Base-by-base conservation (phyloP, 2,113 vertebrate species). In the Dipodomys ordii region DNA sequence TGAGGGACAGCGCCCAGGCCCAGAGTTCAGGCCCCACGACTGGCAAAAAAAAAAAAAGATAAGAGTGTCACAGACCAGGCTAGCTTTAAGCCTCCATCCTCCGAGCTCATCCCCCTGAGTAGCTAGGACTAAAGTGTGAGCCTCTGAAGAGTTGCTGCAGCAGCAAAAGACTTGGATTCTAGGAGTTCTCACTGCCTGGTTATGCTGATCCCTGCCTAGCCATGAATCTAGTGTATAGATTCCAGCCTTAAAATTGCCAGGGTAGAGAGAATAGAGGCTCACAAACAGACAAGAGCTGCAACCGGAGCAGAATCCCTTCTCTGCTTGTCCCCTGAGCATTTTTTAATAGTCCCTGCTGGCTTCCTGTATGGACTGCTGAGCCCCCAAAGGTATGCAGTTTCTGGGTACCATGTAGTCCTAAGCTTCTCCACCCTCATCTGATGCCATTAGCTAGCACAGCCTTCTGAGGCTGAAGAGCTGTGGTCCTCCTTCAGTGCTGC, bases 351-450 rank as follows among this genome's bases (percentile, higher is more conserved):
- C 0, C 3, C 67, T 16, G 3, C 27, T 39, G 57, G 71, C 74
- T 35, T 39, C 32, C 7, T 71, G 44, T 20, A 60, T 25, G 30
- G n/a, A 49, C 44, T 0, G 0, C 74, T 60, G 44, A 62, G 49
- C 49, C 53, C 83, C 84, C 65, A 39, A 16, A 57, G 71, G 27
- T 0, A 6, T 2, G 0, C 8, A 2, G 65, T 23, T 53, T 83
- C 25, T 4, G 7, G 30, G 28, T 11, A 25, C 20, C 1, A 49
- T 2, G 57, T 2, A 69, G n/a, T 44, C 39, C 30, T 65, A 0
- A 19, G 15, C 46, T 23, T 20, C 7, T 20, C n/a, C 5, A 22
- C 18, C 1, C 15, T n/a, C 2, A 4, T n/a, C 44, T 27, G 72
- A 64, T 35, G 9, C 46, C 1, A 22, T 49, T 60, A 20, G 30